Conservation (phyloP, 2,113 vertebrate genomes). For the Nesogale talazaci region DNA sequence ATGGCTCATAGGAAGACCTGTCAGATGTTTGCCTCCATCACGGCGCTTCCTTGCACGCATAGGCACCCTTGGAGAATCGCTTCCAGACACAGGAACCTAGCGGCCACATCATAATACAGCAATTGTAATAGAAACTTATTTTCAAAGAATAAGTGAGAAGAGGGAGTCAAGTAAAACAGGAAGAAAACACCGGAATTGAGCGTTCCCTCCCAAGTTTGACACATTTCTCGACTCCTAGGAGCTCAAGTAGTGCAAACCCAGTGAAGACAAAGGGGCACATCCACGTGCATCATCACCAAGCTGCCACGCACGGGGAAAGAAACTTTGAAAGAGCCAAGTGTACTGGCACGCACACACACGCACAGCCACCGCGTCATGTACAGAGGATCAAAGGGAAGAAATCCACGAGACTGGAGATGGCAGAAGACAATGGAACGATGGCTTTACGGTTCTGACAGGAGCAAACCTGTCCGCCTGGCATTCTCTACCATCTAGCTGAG, state of each 20-base stretch:
- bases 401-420: neutral
- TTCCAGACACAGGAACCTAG: too few relatives aligned
- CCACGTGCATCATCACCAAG: neutral
- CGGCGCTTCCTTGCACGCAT: too few relatives aligned
- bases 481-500: neutral
- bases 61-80: too few relatives aligned
- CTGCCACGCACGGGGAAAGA: neutral
- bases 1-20: too few relatives aligned
- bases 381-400: neutral
- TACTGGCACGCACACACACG: neutral
- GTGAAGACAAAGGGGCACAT: neutral
- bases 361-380: neutral
- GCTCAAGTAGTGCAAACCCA: neutral
- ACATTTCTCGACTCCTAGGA: neutral
- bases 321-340: neutral
- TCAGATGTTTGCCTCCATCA: too few relatives aligned
- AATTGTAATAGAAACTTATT: too few relatives aligned
- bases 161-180: too few relatives aligned
- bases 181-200: too few relatives aligned
- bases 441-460: neutral
- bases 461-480: neutral
- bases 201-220: too few relatives aligned
- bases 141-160: too few relatives aligned
- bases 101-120: too few relatives aligned
- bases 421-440: neutral